These are phyloP conservation scores for Thera britannica DNA, from an alignment of 2,888 invertebrate genomes.

Conservation along the genomic window DNA sequence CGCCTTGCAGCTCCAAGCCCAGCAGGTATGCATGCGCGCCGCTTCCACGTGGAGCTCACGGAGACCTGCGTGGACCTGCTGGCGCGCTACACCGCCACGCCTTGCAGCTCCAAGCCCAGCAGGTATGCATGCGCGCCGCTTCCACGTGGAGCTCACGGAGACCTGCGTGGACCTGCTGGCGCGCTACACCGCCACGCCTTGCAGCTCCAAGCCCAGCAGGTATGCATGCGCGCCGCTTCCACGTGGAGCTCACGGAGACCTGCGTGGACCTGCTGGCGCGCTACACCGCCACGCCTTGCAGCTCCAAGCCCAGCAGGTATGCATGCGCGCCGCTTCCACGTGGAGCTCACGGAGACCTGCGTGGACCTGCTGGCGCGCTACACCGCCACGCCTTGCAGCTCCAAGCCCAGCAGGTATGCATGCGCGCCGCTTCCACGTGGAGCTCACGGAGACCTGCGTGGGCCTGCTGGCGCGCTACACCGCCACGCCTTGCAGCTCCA, in stretches of 20 bases:
- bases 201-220: conserved; percentile 73
- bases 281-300: conserved; percentile 71
- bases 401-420: conserved; percentile 88
- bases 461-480: no score
- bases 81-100: conserved; percentile 71
- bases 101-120: conserved; percentile 76
- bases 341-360: no score
- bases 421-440: no score
- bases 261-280: conserved; percentile 89
- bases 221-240: conserved; percentile 7
- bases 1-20: conserved; percentile 79
- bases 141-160: conserved; percentile 92
- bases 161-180: conserved; percentile 91
- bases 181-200: conserved; percentile 71
- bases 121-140: conserved; percentile 1
- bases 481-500: no score
- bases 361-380: conserved; percentile 45
- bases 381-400: conserved; percentile 71
- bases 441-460: no score
- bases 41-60: conserved; percentile 88
- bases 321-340: not conserved
- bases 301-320: conserved; percentile 68
- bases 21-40: not conserved
- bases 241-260: conserved; percentile 94
- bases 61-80: conserved; percentile 94